Evolutionary conservation across 1,140 invertebrate genomes (phyloP).

Genomic region (Tenebrio molitor): DNA sequence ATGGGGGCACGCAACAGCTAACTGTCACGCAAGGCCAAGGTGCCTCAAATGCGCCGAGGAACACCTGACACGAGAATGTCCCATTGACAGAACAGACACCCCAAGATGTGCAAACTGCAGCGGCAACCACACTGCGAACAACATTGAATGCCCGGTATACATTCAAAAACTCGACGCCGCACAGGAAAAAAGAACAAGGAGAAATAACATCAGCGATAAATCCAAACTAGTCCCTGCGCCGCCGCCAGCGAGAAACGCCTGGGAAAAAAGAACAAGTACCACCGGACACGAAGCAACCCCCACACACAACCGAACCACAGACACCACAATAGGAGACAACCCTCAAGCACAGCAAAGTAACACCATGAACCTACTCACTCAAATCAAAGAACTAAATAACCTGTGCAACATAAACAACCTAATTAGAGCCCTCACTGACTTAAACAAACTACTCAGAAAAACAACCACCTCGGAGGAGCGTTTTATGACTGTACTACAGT

Average conservation of each 20-base stretch:
- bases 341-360: no score
- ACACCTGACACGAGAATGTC: slow-evolving; percentile 2
- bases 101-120: slow-evolving; percentile 15
- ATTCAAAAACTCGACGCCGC: neutral
- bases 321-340: no score
- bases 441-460: neutral
- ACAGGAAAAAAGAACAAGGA: neutral
- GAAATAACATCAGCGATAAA: neutral
- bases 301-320: no score
- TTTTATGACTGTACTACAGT: neutral
- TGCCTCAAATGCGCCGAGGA: slow-evolving; percentile 18
- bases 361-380: no score
- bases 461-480: neutral
- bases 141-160: neutral
- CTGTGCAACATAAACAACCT: neutral
- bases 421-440: neutral
- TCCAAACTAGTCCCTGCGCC: neutral
- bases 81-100: neutral
- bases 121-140: neutral
- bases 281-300: neutral
- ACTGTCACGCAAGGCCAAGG: neutral
- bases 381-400: neutral
- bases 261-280: neutral
- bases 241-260: neutral
- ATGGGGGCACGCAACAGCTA: neutral